Percentiles rank a stretch among this genome's conserved stretches.
These are phyloP conservation scores for Chaetodon trifasciatus DNA, from an alignment of 2,797 vertebrate genomes.

Conservation along the genomic window DNA sequence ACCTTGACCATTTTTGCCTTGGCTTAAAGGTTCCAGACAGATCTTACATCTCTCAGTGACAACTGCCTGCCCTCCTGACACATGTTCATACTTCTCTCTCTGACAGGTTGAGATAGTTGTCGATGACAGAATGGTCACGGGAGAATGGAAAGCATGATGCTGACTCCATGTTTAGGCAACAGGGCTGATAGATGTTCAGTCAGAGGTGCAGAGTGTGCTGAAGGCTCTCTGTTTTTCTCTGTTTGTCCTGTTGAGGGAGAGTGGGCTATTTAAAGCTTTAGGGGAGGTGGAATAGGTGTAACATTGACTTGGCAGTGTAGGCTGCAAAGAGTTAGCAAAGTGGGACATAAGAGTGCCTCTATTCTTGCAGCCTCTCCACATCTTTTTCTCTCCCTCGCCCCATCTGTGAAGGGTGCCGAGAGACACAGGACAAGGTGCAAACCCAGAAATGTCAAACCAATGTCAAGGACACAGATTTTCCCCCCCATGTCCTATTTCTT, in stretches of 20 bases:
- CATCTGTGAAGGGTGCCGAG: slow-evolving; percentile 43
- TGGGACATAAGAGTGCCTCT: slow-evolving; percentile 73
- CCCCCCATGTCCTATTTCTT: slow-evolving; percentile 13
- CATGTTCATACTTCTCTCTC: slow-evolving; percentile 45
- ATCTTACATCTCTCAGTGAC: slow-evolving; percentile 13
- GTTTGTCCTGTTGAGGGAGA: slow-evolving; percentile 64
- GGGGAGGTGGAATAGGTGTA: slow-evolving; percentile 77
- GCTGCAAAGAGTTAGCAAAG: slow-evolving; percentile 80
- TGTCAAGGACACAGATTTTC: slow-evolving; percentile 59
- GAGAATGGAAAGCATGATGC: slow-evolving; percentile 28
- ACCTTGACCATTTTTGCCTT: not conserved
- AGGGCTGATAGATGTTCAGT: slow-evolving; percentile 57
- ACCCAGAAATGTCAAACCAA: slow-evolving; percentile 74
- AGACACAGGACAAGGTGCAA: slow-evolving; percentile 57
- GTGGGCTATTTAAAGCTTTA: slow-evolving; percentile 72
- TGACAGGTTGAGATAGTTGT: not conserved
- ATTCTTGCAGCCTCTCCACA: slow-evolving; percentile 40
- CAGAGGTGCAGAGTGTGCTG: slow-evolving; percentile 37
- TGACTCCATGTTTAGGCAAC: slow-evolving; percentile 48
- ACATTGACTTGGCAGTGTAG: slow-evolving; percentile 75
- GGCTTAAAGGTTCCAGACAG: slow-evolving; percentile 12
- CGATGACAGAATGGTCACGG: slow-evolving; percentile 41
- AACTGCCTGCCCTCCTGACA: slow-evolving; percentile 15
- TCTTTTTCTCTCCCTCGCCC: slow-evolving; percentile 38
- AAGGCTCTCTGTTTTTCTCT: slow-evolving; percentile 55